These are phyloP conservation scores for Coregonus clupeaformis DNA, from an alignment of 2,113 vertebrate species.

Conservation along the genomic window DNA sequence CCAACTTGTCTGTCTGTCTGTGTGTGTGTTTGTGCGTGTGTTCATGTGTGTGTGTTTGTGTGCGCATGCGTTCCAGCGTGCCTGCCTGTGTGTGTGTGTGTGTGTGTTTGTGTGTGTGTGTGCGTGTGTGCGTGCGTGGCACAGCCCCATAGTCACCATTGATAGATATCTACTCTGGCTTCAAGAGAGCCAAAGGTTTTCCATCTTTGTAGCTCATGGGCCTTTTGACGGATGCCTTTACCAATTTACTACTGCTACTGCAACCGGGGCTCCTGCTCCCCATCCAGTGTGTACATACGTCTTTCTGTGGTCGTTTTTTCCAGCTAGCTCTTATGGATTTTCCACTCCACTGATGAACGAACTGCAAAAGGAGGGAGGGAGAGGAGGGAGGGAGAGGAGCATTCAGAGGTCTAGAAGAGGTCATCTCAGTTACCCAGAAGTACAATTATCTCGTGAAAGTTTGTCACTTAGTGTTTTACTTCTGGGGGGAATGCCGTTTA, in stretches of 20 bases:
- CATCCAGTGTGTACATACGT: conserved; percentile 24
- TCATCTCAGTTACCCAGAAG: no score
- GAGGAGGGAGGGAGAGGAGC: conserved; percentile 25
- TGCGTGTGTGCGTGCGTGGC: conserved; percentile 32
- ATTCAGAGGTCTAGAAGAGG: no score
- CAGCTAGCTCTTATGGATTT: conserved; percentile 64
- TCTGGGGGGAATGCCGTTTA: no score
- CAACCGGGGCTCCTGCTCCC: conserved; percentile 54
- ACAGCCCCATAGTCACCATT: conserved; percentile 65
- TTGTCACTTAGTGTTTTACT: no score
- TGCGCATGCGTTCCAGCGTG: not conserved
- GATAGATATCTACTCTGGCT: conserved; percentile 71
- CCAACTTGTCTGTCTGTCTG: no score
- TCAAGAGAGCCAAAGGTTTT: conserved; percentile 60
- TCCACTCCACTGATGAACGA: conserved; percentile 51
- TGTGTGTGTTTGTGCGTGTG: no score
- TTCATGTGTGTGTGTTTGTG: no score
- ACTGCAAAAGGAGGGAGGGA: conserved; percentile 20
- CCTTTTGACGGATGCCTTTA: conserved; percentile 66
- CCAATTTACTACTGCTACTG: conserved; percentile 69
- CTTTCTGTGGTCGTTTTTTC: conserved; percentile 64
- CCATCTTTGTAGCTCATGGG: conserved; percentile 68
- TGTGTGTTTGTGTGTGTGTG: conserved; percentile 12
- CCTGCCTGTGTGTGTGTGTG: conserved; percentile 24
- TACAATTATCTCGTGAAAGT: no score